Percentiles rank a stretch among this genome's conserved stretches.
Conservation (phyloP, 2,888 invertebrate genomes). For the Tryphoninae sp. region DNA sequence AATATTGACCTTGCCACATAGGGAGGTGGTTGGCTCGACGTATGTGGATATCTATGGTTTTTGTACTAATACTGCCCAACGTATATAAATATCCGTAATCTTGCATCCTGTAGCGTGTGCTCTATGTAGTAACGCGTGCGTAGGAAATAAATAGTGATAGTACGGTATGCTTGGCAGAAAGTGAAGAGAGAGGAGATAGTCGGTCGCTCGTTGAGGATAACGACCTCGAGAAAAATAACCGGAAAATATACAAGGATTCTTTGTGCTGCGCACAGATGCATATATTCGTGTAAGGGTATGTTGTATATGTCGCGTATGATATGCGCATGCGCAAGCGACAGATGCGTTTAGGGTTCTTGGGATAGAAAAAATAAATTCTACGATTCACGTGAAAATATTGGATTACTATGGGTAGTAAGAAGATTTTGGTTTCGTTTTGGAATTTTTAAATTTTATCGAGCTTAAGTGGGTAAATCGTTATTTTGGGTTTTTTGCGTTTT, state of each 20-base stretch:
- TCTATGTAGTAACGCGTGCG: slow-evolving; percentile 8
- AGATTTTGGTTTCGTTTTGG: too few species aligned
- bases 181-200: slow-evolving; percentile 8
- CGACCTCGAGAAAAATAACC: slow-evolving; percentile 55
- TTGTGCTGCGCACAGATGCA: slow-evolving; percentile 15
- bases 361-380: slow-evolving; percentile 55
- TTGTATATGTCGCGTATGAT: slow-evolving; percentile 14
- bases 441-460: too few species aligned
- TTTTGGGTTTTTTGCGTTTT: too few species aligned
- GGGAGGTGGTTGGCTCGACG: slow-evolving; percentile 7
- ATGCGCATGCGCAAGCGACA: slow-evolving; percentile 35
- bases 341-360: slow-evolving; percentile 37
- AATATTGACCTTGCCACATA: slow-evolving; percentile 51
- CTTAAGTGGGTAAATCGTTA: too few species aligned
- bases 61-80: slow-evolving; percentile 37
- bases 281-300: neutral
- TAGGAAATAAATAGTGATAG: slow-evolving; percentile 7
- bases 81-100: slow-evolving; percentile 57
- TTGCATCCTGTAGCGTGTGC: slow-evolving; percentile 28
- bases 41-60: slow-evolving; percentile 4
- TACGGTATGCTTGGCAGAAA: neutral
- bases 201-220: slow-evolving; percentile 53
- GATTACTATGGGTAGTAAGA: neutral
- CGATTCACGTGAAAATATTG: slow-evolving; percentile 37
- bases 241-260: slow-evolving; percentile 53